Base-by-base conservation (phyloP, 2,113 vertebrate species). In the Clarias batrachus region DNA sequence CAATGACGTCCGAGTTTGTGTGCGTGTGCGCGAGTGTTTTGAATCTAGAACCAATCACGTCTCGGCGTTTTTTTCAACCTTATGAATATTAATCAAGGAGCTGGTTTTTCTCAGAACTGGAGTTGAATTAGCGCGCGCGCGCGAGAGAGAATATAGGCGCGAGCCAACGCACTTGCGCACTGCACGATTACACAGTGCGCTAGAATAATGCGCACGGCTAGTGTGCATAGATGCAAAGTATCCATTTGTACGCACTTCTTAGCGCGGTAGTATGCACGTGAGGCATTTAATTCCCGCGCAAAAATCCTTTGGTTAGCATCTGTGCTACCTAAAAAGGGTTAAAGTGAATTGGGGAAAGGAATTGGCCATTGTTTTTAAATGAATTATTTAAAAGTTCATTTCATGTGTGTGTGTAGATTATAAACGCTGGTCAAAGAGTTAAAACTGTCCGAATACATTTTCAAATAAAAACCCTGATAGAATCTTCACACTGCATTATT, bases 31-130 rank as follows among this genome's bases (percentile, higher is more conserved):
- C 6, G 10, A 19, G 54, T 86, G 82, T 88, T 91, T 89, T 90
- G 89, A 90, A 85, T 2, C 1, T n/a, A 5, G 1, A 21, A 60
- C 91, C 91, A 92, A 91, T 89, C 88, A 83, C 11, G 83, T 0
- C 16, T 19, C 33, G 11, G 27, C 16, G 62, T 62, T 37, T 25
- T 2, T 9, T 30, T 90, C 82, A 74, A 89, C 81, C 0, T 2
- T 10, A 33, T 85, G n/a, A 87, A 81, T 91, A 91, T 89, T 90
- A 71, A 89, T 81, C 48, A 21, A 86, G 17, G 5, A 0, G 1
- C 11, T 19, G 2, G 54, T 54, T 27, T 52, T 56, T 56, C 25
- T 57, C 6, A 37, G 56, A 83, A 88, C 82, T 80, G 85, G 10
- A 66, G 87, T 88, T 88, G 77, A 37, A 8, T 16, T 37, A 30